Percentiles rank a stretch among this genome's conserved stretches.
Evolutionary conservation across 2,888 invertebrate genomes (phyloP).

Genomic region (Ceriagrion tenellum): DNA sequence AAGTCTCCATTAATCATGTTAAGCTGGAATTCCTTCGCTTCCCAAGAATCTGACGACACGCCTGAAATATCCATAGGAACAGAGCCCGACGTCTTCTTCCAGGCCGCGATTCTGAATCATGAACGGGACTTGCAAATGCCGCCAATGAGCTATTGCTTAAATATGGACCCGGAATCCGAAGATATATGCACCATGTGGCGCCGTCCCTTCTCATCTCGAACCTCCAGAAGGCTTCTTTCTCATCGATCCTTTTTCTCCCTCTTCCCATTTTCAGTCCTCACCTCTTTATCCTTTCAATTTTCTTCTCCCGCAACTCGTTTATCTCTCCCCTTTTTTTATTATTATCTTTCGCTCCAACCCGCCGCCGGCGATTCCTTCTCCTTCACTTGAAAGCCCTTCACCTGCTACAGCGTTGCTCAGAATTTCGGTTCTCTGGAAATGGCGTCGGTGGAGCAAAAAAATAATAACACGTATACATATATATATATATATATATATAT

Average conservation of each 20-base stretch:
- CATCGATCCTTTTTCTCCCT: no score
- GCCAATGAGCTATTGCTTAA: neutral
- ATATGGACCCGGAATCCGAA: neutral
- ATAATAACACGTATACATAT: neutral
- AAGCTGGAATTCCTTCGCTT: neutral
- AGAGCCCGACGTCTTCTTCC: neutral
- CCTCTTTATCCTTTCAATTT: slow-evolving; percentile 19
- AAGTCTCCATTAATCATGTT: neutral
- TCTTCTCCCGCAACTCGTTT: neutral
- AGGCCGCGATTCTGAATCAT: neutral
- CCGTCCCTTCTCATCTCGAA: neutral
- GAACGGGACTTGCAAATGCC: neutral
- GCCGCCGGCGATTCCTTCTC: neutral
- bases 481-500: no score
- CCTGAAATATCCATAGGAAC: neutral
- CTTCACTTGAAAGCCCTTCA: neutral
- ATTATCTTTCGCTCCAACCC: neutral
- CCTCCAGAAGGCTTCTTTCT: neutral
- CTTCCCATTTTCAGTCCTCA: neutral
- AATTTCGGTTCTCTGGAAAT: neutral
- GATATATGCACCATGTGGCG: neutral
- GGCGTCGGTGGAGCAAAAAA: neutral
- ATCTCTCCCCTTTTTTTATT: neutral
- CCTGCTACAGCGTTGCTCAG: neutral
- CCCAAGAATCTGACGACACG: neutral